Evolutionary conservation across 2,797 vertebrate species (phyloP).

Genomic region (Neomorphus geoffroyi): DNA sequence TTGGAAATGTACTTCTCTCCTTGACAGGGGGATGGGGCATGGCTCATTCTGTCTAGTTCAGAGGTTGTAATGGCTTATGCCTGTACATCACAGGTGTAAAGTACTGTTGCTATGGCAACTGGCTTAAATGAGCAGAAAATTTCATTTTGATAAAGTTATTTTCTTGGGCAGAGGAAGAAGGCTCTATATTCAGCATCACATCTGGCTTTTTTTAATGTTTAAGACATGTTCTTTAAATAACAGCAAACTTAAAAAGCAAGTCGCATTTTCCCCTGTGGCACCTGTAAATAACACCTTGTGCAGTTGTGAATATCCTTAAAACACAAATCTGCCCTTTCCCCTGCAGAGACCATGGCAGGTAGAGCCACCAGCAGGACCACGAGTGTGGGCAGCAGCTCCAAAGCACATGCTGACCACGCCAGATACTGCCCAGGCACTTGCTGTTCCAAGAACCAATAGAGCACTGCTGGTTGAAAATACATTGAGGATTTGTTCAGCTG

Average conservation of each 20-base stretch:
- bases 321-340: fast-evolving
- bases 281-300: not conserved
- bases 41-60: constrained; percentile 17
- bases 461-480: fast-evolving
- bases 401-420: fast-evolving
- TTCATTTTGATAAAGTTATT: constrained; percentile 57
- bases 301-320: not conserved
- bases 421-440: fast-evolving
- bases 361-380: not conserved
- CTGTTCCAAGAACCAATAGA: fast-evolving
- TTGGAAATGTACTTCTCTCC: not conserved
- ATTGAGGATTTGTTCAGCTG: fast-evolving
- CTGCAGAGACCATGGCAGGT: fast-evolving
- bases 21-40: not conserved
- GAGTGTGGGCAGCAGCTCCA: fast-evolving
- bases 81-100: constrained; percentile 28
- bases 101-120: constrained; percentile 44
- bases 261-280: not conserved
- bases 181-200: constrained; percentile 22
- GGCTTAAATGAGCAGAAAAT: constrained; percentile 42
- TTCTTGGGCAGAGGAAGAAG: constrained; percentile 34
- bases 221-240: not conserved
- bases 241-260: not conserved
- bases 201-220: not conserved
- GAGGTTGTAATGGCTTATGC: not conserved